Conservation (phyloP, 2,888 invertebrate genomes). For the Elysia crispata region DNA sequence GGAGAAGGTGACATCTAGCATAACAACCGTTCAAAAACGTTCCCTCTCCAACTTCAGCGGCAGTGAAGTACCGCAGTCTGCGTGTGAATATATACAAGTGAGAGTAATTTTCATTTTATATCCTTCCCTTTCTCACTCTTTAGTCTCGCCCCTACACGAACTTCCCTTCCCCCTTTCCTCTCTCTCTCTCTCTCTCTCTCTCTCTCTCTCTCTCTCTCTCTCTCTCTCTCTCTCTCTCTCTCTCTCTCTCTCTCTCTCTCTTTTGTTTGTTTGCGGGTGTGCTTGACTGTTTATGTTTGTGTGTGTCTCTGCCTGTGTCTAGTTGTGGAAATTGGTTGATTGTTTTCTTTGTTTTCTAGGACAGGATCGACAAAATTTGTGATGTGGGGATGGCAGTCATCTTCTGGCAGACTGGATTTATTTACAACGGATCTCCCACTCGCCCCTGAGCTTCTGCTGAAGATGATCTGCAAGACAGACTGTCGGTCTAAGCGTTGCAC, state of each 20-base stretch:
- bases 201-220: too few species aligned
- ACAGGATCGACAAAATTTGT: neutral
- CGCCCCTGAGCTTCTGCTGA: slow-evolving; percentile 30
- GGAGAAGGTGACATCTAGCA: slow-evolving; percentile 18
- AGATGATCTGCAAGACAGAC: slow-evolving; percentile 30
- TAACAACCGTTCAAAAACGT: neutral
- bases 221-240: too few species aligned
- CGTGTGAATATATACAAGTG: slow-evolving; percentile 22
- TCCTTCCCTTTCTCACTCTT: slow-evolving; percentile 3
- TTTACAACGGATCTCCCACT: slow-evolving; percentile 5
- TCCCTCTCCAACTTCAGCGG: slow-evolving; percentile 39
- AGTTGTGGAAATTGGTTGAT: neutral
- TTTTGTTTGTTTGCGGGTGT: neutral
- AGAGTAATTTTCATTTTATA: slow-evolving; percentile 2
- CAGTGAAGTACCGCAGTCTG: slow-evolving; percentile 36
- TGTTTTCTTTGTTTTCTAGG: slow-evolving; percentile 3
- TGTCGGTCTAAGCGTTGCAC: slow-evolving; percentile 27
- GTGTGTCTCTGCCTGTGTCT: neutral
- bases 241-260: neutral
- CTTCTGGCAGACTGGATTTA: neutral
- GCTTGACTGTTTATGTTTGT: neutral
- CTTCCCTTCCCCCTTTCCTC: neutral
- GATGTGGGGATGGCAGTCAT: slow-evolving; percentile 35
- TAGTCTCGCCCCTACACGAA: neutral
- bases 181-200: neutral